Conservation (phyloP, 2,113 vertebrate genomes). For the Tragelaphus buxtoni region DNA sequence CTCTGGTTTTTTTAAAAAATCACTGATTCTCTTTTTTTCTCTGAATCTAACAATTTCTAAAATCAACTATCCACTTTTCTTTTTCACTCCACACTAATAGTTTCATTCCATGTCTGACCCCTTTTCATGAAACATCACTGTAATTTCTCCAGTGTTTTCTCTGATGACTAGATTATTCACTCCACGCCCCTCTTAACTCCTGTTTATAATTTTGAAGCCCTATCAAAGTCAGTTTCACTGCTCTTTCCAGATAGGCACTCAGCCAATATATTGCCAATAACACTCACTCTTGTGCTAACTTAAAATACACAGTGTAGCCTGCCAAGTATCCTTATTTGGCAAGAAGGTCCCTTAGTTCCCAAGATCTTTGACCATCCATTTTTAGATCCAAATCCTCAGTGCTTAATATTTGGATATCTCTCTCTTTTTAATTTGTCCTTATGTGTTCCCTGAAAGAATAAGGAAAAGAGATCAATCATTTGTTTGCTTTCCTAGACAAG, state of each 20-base stretch:
- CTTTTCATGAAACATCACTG: slow-evolving; percentile 34
- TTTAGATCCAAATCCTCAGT: slow-evolving; percentile 79
- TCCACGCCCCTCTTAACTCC: slow-evolving; percentile 6
- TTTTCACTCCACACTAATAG: not conserved
- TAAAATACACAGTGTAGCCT: slow-evolving; percentile 80
- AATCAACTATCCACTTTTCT: slow-evolving; percentile 16
- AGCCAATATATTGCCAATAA: slow-evolving; percentile 86
- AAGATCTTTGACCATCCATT: slow-evolving; percentile 83
- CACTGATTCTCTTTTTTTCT: not conserved
- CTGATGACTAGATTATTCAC: slow-evolving; percentile 1
- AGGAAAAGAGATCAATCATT: not conserved
- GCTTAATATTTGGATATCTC: slow-evolving; percentile 64
- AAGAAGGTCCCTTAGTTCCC: slow-evolving; percentile 81
- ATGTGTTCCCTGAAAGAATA: slow-evolving; percentile 42
- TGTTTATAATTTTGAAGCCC: not conserved
- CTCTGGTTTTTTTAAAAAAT: not conserved
- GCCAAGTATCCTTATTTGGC: slow-evolving; percentile 87
- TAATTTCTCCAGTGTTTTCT: slow-evolving; percentile 42
- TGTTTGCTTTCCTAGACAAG: slow-evolving; percentile 12
- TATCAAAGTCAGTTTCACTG: slow-evolving; percentile 66
- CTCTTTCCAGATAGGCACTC: slow-evolving; percentile 72
- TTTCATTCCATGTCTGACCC: slow-evolving; percentile 30
- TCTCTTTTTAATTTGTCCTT: slow-evolving; percentile 36
- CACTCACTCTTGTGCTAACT: slow-evolving; percentile 80
- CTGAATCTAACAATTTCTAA: slow-evolving; percentile 18